These are phyloP conservation scores for Leptopterna dolabrata DNA, from an alignment of 2,888 invertebrate species.

Conservation along the genomic window DNA sequence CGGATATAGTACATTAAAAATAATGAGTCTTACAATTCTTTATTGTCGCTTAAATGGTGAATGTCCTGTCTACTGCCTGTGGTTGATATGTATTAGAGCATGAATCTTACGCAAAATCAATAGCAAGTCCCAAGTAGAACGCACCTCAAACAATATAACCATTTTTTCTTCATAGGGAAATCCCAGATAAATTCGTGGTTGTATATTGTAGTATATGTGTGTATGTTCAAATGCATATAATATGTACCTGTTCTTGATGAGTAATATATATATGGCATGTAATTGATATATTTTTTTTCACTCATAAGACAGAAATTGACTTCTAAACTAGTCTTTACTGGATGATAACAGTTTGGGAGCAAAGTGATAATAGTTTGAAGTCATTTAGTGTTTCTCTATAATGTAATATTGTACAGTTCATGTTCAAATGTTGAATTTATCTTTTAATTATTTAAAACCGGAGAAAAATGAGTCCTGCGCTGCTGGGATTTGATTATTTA, in stretches of 20 bases:
- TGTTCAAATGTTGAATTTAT: too few species aligned
- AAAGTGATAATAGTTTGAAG: background rate
- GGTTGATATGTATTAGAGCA: background rate
- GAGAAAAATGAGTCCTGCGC: background rate
- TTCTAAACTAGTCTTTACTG: background rate
- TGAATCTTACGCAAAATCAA: background rate
- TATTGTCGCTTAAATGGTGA: too few species aligned
- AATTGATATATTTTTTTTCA: background rate
- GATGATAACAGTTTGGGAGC: background rate
- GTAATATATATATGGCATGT: background rate
- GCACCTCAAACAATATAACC: background rate
- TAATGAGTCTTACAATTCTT: too few species aligned
- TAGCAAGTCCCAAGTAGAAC: background rate
- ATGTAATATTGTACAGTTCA: too few species aligned
- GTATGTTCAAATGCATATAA: background rate
- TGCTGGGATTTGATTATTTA: background rate
- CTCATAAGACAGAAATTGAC: background rate
- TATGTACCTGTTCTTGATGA: background rate
- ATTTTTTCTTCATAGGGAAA: background rate
- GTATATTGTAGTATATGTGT: background rate
- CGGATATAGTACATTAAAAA: too few species aligned
- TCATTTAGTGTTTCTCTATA: background rate
- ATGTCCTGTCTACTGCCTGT: too few species aligned
- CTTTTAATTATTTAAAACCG: too few species aligned
- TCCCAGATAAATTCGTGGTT: background rate